phyloP scores from a whole-genome alignment of 2,888 invertebrate species.

The Alviniconcha strummeri region DNA sequence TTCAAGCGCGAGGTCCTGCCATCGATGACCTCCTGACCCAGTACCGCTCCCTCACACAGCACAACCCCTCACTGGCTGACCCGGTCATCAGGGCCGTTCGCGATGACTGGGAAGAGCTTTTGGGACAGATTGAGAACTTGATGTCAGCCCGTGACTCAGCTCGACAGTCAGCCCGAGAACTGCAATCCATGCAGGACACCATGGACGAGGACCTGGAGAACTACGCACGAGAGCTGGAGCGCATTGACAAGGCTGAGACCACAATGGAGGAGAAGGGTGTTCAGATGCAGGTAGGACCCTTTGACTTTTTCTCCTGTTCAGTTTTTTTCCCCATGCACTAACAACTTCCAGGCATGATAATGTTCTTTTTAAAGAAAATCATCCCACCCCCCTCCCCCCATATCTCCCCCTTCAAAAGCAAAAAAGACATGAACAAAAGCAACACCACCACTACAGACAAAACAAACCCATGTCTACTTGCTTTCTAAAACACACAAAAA shows the following conservation, averaged over 20 bases:
- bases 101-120: constrained; percentile 55
- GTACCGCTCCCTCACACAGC: constrained; percentile 62
- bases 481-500: neutral
- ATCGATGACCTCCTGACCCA: constrained; percentile 74
- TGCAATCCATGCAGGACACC: constrained; percentile 59
- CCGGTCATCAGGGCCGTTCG: constrained; percentile 62
- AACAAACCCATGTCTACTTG: neutral
- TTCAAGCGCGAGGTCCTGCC: constrained; percentile 86
- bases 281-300: constrained; percentile 56
- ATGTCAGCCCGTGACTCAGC: constrained; percentile 57
- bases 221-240: constrained; percentile 63
- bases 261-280: constrained; percentile 55
- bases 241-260: constrained; percentile 59
- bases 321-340: neutral
- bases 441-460: neutral
- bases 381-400: too few species aligned
- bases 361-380: neutral
- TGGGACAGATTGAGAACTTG: constrained; percentile 64
- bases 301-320: neutral
- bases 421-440: neutral
- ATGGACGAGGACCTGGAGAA: constrained; percentile 66
- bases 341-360: constrained; percentile 7
- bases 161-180: constrained; percentile 52
- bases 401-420: neutral
- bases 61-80: constrained; percentile 61